Conservation (phyloP, 2,888 invertebrate species). For the Lasioglossum vierecki region DNA sequence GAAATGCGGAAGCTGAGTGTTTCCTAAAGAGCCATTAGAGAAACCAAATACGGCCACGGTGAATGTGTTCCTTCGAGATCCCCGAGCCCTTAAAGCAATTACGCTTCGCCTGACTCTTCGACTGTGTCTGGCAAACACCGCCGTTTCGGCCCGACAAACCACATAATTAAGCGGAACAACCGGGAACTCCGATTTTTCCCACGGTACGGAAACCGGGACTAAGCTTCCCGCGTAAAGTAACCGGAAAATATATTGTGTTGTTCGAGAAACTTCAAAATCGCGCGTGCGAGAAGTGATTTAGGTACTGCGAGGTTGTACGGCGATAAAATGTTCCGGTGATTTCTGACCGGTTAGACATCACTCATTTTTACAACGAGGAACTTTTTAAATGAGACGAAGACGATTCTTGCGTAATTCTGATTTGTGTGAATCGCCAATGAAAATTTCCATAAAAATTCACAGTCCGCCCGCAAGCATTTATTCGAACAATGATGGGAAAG, state of each 20-base stretch:
- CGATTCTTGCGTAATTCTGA: not conserved
- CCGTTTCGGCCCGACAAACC: not conserved
- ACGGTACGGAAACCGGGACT: not conserved
- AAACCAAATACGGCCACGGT: not conserved
- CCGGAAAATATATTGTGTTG: not conserved
- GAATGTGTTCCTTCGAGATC: not conserved
- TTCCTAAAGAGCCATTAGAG: constrained; percentile 40
- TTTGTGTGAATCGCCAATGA: not conserved
- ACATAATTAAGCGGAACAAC: not conserved
- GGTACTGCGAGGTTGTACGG: not conserved
- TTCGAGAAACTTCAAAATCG: not conserved
- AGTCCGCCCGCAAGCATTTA: not conserved
- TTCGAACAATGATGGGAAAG: not conserved
- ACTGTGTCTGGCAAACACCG: not conserved
- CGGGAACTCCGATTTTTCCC: not conserved
- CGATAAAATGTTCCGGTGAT: not conserved
- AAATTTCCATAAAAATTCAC: not conserved
- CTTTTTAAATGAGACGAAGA: not conserved
- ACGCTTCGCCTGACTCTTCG: not conserved
- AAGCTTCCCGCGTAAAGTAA: not conserved
- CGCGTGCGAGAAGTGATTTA: not conserved
- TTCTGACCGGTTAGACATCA: not conserved
- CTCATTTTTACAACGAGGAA: not conserved
- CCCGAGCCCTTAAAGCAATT: constrained; percentile 13
- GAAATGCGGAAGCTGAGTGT: constrained; percentile 50